These are phyloP conservation scores for Nemurella pictetii DNA, from an alignment of 2,888 invertebrate genomes.

Conservation along the genomic window DNA sequence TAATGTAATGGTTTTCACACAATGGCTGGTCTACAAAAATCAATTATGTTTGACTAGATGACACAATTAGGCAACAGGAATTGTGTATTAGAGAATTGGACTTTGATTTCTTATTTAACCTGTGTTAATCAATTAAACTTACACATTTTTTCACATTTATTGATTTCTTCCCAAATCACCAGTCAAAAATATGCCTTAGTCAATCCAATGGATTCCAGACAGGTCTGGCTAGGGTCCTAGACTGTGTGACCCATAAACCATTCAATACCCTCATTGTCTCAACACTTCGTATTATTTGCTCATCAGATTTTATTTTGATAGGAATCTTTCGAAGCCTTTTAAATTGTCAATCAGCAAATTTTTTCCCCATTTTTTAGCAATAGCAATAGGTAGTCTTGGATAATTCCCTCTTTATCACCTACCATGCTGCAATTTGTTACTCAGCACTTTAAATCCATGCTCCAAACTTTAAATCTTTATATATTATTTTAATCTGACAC, in stretches of 20 bases:
- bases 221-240: background rate
- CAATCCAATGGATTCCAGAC: background rate
- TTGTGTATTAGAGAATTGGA: background rate
- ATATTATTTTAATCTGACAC: no score
- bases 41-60: constrained; percentile 17
- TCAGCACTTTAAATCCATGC: background rate
- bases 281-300: background rate
- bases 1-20: background rate
- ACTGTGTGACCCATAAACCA: background rate
- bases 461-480: background rate
- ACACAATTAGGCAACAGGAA: constrained; percentile 10
- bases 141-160: background rate
- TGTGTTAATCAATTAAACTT: background rate
- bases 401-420: background rate
- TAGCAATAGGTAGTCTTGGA: no score
- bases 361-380: no score
- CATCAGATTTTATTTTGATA: background rate
- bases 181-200: background rate
- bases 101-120: constrained; percentile 1
- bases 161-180: background rate
- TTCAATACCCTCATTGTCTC: background rate
- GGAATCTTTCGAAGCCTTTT: no score
- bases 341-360: background rate
- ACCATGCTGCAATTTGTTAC: background rate
- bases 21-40: constrained; percentile 16